Percentiles rank a stretch among this genome's conserved stretches.
phyloP scores from a whole-genome alignment of 2,888 invertebrate genomes.

The Oligia strigilis region DNA sequence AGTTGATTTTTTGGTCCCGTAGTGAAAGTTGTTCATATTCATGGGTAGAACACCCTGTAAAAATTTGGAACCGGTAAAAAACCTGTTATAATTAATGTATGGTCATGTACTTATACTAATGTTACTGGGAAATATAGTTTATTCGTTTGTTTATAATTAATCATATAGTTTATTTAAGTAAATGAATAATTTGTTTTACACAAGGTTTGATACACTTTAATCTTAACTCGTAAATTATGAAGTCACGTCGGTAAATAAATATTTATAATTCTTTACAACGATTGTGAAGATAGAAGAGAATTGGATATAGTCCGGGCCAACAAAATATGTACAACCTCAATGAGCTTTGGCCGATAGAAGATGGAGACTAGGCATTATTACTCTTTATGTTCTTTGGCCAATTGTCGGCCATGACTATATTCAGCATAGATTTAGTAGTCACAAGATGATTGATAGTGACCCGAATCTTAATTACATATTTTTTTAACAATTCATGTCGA shows the following conservation, averaged over 20 bases:
- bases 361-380: not conserved
- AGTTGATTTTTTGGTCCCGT: no score
- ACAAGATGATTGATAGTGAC: constrained; percentile 10
- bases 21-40: no score
- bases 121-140: constrained; percentile 1
- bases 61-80: no score
- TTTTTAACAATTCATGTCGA: constrained; percentile 54
- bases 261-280: not conserved
- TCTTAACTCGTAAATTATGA: constrained; percentile 32
- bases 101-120: constrained; percentile 14
- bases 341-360: constrained; percentile 4
- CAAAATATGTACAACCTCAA: not conserved
- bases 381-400: not conserved
- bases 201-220: constrained; percentile 34
- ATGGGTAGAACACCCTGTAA: no score
- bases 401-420: constrained; percentile 4
- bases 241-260: constrained; percentile 45
- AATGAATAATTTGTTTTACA: constrained; percentile 4
- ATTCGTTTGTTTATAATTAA: constrained; percentile 15
- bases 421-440: constrained; percentile 18
- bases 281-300: constrained; percentile 8
- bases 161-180: constrained; percentile 3
- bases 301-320: not conserved
- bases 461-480: constrained; percentile 18
- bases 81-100: constrained; percentile 2